Evolutionary conservation across 2,888 invertebrate species (phyloP).

Genomic region (Diloba caeruleocephala): DNA sequence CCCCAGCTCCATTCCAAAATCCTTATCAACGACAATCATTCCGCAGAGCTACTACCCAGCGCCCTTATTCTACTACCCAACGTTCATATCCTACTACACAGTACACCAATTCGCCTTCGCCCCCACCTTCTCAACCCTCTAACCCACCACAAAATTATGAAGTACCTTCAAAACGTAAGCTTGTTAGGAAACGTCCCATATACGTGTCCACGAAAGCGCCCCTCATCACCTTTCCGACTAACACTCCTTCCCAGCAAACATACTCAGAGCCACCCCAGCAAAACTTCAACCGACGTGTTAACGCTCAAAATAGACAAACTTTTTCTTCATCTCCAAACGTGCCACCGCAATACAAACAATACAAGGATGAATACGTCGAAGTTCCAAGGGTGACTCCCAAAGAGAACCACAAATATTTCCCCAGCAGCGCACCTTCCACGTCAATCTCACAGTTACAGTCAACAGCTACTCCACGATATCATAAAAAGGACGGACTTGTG

Average conservation of each 20-base stretch:
- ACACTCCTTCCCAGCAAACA: constrained; percentile 60
- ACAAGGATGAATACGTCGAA: constrained; percentile 84
- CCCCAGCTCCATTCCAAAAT: constrained; percentile 59
- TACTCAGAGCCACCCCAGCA: constrained; percentile 64
- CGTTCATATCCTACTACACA: constrained; percentile 65
- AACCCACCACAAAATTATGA: constrained; percentile 69
- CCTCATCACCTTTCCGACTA: constrained; percentile 67
- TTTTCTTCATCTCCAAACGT: constrained; percentile 65
- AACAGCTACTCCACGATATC: constrained; percentile 67
- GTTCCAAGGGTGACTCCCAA: constrained; percentile 82
- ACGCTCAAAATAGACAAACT: constrained; percentile 63
- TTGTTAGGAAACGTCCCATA: constrained; percentile 80
- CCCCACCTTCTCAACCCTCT: constrained; percentile 62
- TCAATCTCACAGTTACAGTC: constrained; percentile 70
- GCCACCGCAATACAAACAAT: constrained; percentile 78
- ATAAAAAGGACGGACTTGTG: constrained; percentile 81
- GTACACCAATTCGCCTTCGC: constrained; percentile 56
- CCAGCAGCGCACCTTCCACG: constrained; percentile 68
- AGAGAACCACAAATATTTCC: constrained; percentile 67
- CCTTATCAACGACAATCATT: constrained; percentile 65
- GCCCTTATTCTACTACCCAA: constrained; percentile 45
- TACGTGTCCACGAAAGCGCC: constrained; percentile 70
- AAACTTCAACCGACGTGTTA: constrained; percentile 65
- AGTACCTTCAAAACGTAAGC: constrained; percentile 73
- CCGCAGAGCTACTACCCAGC: constrained; percentile 80